Evolutionary conservation across 2,113 vertebrate genomes (phyloP).

Genomic region (Aegithalos caudatus): DNA sequence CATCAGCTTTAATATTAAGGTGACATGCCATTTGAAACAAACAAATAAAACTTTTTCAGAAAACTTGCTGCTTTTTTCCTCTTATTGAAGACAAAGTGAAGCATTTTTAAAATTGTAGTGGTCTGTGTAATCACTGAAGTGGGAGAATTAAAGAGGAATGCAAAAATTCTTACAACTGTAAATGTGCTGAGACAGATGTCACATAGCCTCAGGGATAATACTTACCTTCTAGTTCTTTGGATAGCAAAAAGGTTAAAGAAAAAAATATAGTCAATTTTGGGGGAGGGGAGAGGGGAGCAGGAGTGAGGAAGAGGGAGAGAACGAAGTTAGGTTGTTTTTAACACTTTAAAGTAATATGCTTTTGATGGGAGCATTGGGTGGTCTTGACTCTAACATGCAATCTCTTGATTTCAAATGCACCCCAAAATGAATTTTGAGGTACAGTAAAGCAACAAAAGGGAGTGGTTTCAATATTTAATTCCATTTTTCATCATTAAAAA

Average conservation of each 20-base stretch:
- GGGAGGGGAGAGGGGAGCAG: fast-evolving
- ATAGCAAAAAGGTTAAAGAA: neutral
- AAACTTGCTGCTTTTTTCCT: neutral
- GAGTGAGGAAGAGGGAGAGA: neutral
- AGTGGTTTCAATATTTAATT: neutral
- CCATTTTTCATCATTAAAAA: neutral
- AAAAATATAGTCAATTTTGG: neutral
- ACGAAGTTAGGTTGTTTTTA: neutral
- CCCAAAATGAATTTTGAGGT: neutral
- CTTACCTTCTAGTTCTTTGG: neutral
- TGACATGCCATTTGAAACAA: neutral
- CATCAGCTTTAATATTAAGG: neutral
- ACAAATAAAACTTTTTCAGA: neutral
- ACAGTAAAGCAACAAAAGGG: neutral
- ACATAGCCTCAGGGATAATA: neutral
- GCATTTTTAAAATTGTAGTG: neutral
- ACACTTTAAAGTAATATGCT: neutral
- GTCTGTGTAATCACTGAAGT: neutral
- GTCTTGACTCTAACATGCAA: neutral
- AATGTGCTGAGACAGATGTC: neutral
- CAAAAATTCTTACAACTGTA: neutral
- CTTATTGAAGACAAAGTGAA: neutral
- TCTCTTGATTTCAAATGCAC: neutral
- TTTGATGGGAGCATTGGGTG: neutral
- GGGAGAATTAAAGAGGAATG: neutral